phyloP scores from a whole-genome alignment of 2,888 invertebrate genomes.

The Sarcophaga subvicina region DNA sequence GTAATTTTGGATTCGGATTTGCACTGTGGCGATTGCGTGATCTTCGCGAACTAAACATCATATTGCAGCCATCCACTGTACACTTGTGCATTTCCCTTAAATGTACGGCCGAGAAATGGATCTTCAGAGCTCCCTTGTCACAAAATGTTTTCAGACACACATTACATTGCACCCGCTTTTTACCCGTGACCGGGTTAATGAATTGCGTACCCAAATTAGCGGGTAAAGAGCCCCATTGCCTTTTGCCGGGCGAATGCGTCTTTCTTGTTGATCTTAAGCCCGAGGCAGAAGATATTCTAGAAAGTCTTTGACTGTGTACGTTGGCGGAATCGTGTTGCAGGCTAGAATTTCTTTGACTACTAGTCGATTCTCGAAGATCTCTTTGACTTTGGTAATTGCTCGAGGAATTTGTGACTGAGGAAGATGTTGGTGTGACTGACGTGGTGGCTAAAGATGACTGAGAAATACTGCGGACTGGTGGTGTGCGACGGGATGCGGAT shows the following conservation, averaged over 20 bases:
- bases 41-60: slow-evolving; percentile 99
- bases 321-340: slow-evolving; percentile 70
- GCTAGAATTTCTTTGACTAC: slow-evolving; percentile 69
- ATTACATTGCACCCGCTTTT: slow-evolving; percentile 98
- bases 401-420: slow-evolving; percentile 69
- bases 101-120: slow-evolving; percentile 99
- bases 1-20: slow-evolving; percentile 98
- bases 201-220: slow-evolving; percentile 93
- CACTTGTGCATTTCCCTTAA: slow-evolving; percentile 99
- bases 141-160: slow-evolving; percentile 99
- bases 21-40: slow-evolving; percentile 98
- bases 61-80: slow-evolving; percentile 98
- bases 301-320: slow-evolving; percentile 70
- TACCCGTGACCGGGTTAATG: slow-evolving; percentile 95
- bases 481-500: slow-evolving; percentile 57
- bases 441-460: slow-evolving; percentile 50
- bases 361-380: slow-evolving; percentile 60
- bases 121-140: slow-evolving; percentile 99
- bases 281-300: slow-evolving; percentile 73
- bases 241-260: slow-evolving; percentile 84
- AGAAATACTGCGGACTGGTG: slow-evolving; percentile 64
- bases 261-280: slow-evolving; percentile 76
- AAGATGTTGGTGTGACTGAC: slow-evolving; percentile 51
- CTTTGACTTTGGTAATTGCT: slow-evolving; percentile 74
- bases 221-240: slow-evolving; percentile 91